Conservation (phyloP, 2,888 invertebrate species). For the Polia nebulosa region DNA sequence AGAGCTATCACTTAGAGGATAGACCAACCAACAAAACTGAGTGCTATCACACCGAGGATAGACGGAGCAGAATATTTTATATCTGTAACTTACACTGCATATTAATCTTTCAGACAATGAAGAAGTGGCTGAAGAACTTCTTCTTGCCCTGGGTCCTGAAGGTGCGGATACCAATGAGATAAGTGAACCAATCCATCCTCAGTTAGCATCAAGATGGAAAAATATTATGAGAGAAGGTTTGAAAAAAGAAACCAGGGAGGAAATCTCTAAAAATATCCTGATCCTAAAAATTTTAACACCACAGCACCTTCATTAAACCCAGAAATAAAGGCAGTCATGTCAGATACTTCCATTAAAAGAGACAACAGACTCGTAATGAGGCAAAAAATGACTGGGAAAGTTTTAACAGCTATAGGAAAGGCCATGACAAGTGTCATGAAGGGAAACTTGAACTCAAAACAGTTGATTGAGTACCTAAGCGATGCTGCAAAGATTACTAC, state of each 20-base stretch:
- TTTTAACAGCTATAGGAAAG: conserved; percentile 5
- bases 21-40: too few relatives aligned
- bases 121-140: conserved; percentile 5
- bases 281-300: conserved; percentile 5
- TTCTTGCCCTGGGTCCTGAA: conserved; percentile 2
- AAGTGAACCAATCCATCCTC: conserved; percentile 4
- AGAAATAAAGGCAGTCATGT: conserved; percentile 6
- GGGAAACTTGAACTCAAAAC: conserved; percentile 5
- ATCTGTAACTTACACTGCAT: background rate
- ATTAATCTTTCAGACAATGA: background rate
- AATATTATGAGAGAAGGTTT: conserved; percentile 5
- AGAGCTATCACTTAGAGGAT: too few relatives aligned
- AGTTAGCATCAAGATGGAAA: conserved; percentile 11
- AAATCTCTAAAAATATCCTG: conserved; percentile 7
- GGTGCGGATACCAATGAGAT: conserved; percentile 5
- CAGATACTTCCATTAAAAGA: background rate
- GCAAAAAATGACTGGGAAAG: background rate
- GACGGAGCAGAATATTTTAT: conserved; percentile 1
- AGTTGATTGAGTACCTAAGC: background rate
- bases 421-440: conserved; percentile 8
- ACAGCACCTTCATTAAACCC: conserved; percentile 2
- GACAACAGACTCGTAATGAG: background rate
- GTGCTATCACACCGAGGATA: background rate
- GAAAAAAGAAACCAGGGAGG: background rate
- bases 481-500: background rate